These are phyloP conservation scores for Myotis brandtii DNA, from an alignment of 2,113 vertebrate species.

Conservation along the genomic window DNA sequence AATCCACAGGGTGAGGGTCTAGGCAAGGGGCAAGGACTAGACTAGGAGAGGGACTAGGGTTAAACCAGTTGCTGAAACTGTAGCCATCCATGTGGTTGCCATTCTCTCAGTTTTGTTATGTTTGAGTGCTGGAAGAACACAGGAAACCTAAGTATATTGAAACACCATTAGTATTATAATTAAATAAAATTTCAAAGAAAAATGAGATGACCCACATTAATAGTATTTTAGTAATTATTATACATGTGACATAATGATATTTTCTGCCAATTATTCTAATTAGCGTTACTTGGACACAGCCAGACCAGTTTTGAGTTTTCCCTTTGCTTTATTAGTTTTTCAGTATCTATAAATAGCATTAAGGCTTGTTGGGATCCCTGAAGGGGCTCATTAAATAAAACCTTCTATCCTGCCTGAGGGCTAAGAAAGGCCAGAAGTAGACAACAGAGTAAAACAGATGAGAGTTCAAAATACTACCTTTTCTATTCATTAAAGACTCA, in stretches of 20 bases:
- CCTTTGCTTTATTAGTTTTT: conserved; percentile 21
- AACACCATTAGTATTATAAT: neutral
- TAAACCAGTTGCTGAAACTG: neutral
- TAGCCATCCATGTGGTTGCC: neutral
- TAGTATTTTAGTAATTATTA: conserved; percentile 11
- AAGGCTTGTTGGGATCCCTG: neutral
- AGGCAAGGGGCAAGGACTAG: neutral
- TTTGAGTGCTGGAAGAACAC: neutral
- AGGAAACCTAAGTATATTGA: neutral
- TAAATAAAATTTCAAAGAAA: conserved; percentile 24
- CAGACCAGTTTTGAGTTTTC: conserved; percentile 32
- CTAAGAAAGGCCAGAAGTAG: neutral
- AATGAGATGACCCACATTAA: neutral
- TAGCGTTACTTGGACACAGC: neutral
- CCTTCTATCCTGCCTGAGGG: neutral
- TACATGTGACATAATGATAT: neutral
- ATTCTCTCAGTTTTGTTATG: conserved; percentile 15
- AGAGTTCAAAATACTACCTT: neutral
- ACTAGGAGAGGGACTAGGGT: neutral
- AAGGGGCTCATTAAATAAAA: neutral
- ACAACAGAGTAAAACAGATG: neutral
- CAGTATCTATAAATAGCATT: neutral
- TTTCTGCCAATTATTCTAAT: neutral
- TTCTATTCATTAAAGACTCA: neutral
- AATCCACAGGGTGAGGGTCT: neutral